phyloP scores from a whole-genome alignment of 2,113 vertebrate species.

The Cardinalis cardinalis region DNA sequence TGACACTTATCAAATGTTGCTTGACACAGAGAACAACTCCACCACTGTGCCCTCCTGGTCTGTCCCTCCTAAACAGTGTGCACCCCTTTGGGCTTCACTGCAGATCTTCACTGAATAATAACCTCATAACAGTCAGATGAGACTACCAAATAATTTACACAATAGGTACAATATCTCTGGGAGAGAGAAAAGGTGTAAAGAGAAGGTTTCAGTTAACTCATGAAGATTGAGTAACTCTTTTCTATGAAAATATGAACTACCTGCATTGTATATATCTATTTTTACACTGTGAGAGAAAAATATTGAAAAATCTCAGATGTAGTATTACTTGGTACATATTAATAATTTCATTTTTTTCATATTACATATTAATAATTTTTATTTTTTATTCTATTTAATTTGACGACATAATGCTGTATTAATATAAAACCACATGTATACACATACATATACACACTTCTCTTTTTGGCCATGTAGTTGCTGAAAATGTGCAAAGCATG shows the following conservation, averaged over 20 bases:
- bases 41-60: not conserved
- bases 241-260: not conserved
- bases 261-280: no score
- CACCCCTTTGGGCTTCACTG: not conserved
- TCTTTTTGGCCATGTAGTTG: not conserved
- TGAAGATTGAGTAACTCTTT: not conserved
- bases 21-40: not conserved
- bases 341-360: not conserved
- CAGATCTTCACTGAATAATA: not conserved
- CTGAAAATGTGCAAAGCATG: not conserved
- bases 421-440: accelerated
- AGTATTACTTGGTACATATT: not conserved
- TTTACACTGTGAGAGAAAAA: not conserved
- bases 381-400: not conserved
- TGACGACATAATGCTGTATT: not conserved
- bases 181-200: not conserved
- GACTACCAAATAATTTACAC: not conserved
- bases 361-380: not conserved
- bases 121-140: not conserved
- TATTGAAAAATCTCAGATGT: not conserved
- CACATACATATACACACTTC: accelerated
- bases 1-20: accelerated
- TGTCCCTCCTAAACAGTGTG: not conserved
- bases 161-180: not conserved
- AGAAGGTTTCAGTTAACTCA: not conserved